A percentile compares a stretch with the other conserved stretches of the same genome.
Evolutionary conservation across 1,140 invertebrate species (phyloP).

Genomic region (Pteromalus puparum): DNA sequence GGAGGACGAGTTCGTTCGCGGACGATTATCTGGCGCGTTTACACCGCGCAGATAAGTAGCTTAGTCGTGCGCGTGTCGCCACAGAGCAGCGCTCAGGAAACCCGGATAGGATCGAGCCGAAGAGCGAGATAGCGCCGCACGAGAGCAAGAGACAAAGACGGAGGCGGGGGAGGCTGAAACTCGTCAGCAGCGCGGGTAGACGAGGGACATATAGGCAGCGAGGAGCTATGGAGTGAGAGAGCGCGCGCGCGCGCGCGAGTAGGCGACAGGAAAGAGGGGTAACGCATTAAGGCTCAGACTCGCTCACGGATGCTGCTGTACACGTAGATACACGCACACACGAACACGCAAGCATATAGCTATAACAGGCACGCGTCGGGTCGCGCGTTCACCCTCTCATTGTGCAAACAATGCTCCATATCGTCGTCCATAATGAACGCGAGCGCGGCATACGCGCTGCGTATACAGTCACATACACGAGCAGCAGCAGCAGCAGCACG

Average conservation of each 20-base stretch:
- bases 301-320: neutral
- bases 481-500: neutral
- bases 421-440: conserved; percentile 74
- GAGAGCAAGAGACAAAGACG: conserved; percentile 2
- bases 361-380: conserved; percentile 48
- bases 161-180: conserved; percentile 59
- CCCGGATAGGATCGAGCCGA: neutral
- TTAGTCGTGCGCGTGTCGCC: conserved; percentile 62
- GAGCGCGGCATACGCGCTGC: conserved; percentile 58
- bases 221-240: conserved; percentile 24
- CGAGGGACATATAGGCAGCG: conserved; percentile 54
- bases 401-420: conserved; percentile 75
- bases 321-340: conserved; percentile 47
- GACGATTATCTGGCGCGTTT: conserved; percentile 50
- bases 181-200: conserved; percentile 56
- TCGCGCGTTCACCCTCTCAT: conserved; percentile 71
- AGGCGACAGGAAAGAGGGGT: conserved; percentile 56
- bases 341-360: conserved; percentile 53
- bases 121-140: neutral
- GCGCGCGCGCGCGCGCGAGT: conserved; percentile 37
- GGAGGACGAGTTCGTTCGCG: conserved; percentile 36
- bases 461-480: conserved; percentile 58
- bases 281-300: conserved; percentile 61
- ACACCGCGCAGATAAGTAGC: conserved; percentile 62
- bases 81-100: conserved; percentile 51